These are phyloP conservation scores for Nannoperca obscura DNA, from an alignment of 2,797 vertebrate species.

Conservation along the genomic window DNA sequence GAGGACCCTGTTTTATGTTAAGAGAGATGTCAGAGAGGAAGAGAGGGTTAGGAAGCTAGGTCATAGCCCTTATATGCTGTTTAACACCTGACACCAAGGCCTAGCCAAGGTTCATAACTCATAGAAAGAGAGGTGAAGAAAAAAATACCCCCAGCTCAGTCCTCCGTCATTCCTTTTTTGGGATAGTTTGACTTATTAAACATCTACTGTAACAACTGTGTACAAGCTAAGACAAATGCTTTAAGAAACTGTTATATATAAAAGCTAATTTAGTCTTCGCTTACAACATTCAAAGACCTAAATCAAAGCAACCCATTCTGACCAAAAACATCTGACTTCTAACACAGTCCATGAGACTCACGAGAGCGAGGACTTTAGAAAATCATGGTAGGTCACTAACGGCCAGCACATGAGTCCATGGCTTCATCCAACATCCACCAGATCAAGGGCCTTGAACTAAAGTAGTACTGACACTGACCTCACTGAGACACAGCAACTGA, in stretches of 20 bases:
- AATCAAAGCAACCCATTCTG: slow-evolving; percentile 68
- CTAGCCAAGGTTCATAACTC: slow-evolving; percentile 60
- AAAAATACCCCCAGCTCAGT: slow-evolving; percentile 14
- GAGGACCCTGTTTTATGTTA: slow-evolving; percentile 68
- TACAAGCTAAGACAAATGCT: slow-evolving; percentile 1
- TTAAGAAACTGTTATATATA: neutral
- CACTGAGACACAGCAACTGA: slow-evolving; percentile 84
- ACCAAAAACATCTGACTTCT: slow-evolving; percentile 75
- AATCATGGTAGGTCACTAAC: slow-evolving; percentile 65
- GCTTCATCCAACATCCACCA: slow-evolving; percentile 81
- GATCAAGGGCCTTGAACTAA: slow-evolving; percentile 85
- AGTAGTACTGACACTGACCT: slow-evolving; percentile 88
- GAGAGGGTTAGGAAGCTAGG: slow-evolving; percentile 69
- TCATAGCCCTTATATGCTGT: slow-evolving; percentile 71
- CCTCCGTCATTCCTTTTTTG: neutral
- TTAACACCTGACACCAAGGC: slow-evolving; percentile 79
- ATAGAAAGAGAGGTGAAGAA: slow-evolving; percentile 49
- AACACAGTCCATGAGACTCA: slow-evolving; percentile 56
- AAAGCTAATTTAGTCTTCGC: slow-evolving; percentile 22
- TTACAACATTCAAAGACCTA: slow-evolving; percentile 59
- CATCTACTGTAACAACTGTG: slow-evolving; percentile 26
- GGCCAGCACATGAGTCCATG: slow-evolving; percentile 74
- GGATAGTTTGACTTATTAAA: slow-evolving; percentile 26
- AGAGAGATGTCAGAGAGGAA: slow-evolving; percentile 71
- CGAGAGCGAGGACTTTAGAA: slow-evolving; percentile 56